These are phyloP conservation scores for Clarias batrachus DNA, from an alignment of 2,113 vertebrate genomes.

Conservation along the genomic window DNA sequence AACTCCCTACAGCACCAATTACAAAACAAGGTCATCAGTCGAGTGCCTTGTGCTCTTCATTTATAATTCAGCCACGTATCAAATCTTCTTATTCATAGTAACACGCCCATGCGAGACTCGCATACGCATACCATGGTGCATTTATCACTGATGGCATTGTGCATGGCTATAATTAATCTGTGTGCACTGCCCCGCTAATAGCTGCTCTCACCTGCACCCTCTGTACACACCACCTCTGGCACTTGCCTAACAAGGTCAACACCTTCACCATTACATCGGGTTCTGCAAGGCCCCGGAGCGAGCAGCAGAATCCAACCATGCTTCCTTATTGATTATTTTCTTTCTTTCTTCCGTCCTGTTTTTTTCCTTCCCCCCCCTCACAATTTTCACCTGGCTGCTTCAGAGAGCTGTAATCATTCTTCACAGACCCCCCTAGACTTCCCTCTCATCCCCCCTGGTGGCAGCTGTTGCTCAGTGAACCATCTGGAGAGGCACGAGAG, in stretches of 20 bases:
- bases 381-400: constrained; percentile 66
- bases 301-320: not conserved
- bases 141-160: constrained; percentile 37
- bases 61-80: constrained; percentile 40
- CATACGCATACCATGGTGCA: constrained; percentile 22
- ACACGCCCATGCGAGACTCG: constrained; percentile 35
- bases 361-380: constrained; percentile 25
- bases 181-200: constrained; percentile 40
- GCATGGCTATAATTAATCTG: constrained; percentile 46
- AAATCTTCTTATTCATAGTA: constrained; percentile 44
- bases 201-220: constrained; percentile 44
- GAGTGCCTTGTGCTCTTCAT: constrained; percentile 27
- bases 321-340: constrained; percentile 61
- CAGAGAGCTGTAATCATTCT: constrained; percentile 64
- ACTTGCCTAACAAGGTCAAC: constrained; percentile 42
- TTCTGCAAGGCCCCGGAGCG: not conserved
- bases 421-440: constrained; percentile 39
- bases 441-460: constrained; percentile 36
- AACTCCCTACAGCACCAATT: constrained; percentile 5
- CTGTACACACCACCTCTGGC: constrained; percentile 44
- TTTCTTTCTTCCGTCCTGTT: not conserved
- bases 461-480: constrained; percentile 70
- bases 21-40: constrained; percentile 30
- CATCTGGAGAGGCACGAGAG: constrained; percentile 73
- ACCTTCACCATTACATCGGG: constrained; percentile 18